Percentiles rank a stretch among this genome's conserved stretches.
Conservation (phyloP, 2,113 vertebrate genomes). For the Pseudopipra pipra region DNA sequence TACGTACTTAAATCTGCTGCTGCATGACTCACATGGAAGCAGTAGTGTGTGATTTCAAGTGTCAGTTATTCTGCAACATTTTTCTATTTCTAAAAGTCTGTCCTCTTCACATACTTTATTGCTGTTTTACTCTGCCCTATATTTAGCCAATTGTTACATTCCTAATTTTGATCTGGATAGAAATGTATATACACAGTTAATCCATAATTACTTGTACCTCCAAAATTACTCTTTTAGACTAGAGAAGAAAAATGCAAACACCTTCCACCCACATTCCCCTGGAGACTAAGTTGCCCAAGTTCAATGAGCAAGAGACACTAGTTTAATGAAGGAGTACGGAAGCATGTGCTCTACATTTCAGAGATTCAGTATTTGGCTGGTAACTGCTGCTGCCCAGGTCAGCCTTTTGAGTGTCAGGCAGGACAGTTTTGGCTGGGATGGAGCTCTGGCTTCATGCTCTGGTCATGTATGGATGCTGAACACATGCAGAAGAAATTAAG, state of each 20-base stretch:
- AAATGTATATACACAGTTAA: neutral
- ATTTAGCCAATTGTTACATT: neutral
- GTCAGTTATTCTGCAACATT: neutral
- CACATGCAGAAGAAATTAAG: neutral
- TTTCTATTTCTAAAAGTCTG: neutral
- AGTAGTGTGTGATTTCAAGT: neutral
- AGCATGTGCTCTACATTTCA: accelerated
- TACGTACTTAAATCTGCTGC: neutral
- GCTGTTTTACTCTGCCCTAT: neutral
- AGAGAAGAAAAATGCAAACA: neutral
- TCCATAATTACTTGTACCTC: neutral
- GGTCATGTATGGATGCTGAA: neutral
- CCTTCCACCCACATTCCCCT: neutral
- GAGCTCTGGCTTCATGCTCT: neutral
- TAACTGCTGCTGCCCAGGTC: neutral
- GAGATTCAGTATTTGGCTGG: neutral
- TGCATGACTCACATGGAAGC: neutral
- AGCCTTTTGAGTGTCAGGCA: neutral
- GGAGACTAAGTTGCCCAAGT: accelerated
- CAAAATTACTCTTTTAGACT: neutral
- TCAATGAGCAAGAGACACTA: accelerated
- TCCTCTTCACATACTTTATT: neutral
- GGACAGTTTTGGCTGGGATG: neutral
- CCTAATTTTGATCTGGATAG: neutral
- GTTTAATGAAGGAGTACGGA: neutral